phyloP scores from a whole-genome alignment of 1,140 invertebrate species.

The Colletes latitarsis region DNA sequence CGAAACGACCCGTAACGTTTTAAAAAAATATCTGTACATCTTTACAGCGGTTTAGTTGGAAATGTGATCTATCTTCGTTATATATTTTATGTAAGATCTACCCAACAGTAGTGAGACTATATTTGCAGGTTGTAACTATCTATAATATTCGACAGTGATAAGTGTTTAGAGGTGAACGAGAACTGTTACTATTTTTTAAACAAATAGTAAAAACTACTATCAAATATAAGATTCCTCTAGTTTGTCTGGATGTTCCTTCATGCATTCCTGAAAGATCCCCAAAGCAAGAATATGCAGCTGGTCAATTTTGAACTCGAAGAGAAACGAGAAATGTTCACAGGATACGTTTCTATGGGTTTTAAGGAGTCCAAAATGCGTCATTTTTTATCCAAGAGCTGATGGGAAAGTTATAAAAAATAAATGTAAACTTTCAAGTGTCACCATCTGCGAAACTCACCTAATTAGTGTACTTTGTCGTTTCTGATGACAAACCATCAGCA shows the following conservation, averaged over 20 bases:
- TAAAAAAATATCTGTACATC: neutral
- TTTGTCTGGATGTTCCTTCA: neutral
- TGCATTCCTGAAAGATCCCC: neutral
- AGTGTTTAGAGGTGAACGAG: neutral
- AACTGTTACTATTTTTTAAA: conserved; percentile 5
- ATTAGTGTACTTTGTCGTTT: no score
- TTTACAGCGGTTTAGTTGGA: no score
- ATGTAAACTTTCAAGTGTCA: no score
- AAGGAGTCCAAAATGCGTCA: no score
- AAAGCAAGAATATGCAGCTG: neutral
- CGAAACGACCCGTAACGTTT: conserved; percentile 1
- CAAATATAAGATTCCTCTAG: neutral
- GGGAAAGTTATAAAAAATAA: no score
- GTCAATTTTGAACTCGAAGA: no score
- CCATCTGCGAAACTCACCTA: no score
- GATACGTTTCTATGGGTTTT: no score
- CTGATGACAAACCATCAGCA: no score
- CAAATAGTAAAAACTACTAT: neutral
- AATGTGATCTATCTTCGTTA: neutral
- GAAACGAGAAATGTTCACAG: no score
- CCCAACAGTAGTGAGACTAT: conserved; percentile 14
- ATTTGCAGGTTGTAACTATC: conserved; percentile 4
- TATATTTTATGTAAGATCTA: neutral
- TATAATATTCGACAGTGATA: conserved; percentile 9
- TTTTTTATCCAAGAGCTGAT: no score